Evolutionary conservation across 2,888 invertebrate genomes (phyloP), one percentile per base, ranked within the genome.

Genomic region (Drosophila pseudotalamancana): DNA sequence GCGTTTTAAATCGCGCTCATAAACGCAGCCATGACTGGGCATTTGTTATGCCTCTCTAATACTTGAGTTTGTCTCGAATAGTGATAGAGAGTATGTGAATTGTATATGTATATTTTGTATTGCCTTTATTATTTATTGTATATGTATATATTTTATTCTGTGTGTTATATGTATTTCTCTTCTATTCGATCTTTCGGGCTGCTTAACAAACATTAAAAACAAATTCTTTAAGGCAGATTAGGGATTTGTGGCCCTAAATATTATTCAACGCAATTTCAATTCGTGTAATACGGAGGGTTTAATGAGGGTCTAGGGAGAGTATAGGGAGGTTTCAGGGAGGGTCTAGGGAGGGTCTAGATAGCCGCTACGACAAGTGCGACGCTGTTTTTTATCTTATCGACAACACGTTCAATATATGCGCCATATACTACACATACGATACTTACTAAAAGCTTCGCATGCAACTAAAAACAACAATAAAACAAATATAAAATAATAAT

Each of bases 371-470:
- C n/a, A 45, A 43, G 55, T 71, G 53, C 71, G 62, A 68, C 62
- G 69, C 51, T 11, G 32, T 48, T 6, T 19, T 60, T 63, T 87
- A 79, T 79, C 79, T 79, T 86, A 79, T 79, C 79, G 49, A 19
- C 43, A 61, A 79, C 63, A 83, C 84, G 72, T 86, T 86, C 76
- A 62, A 63, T 63, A 57, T 31, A 57, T 35, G 49, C 39, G 48
- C 39, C 32, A 48, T 48, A 43, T 40, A 42, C 31, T 45, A 29
- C 21, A 16, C n/a, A n/a, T n/a, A n/a, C 14, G 21, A 43, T 34
- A 31, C 25, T 35, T 43, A 71, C 72, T 63, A 61, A 32, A 40
- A 32, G 23, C 18, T 9, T n/a, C 11, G 6, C 43, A 18, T 16
- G 46, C 29, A 45, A 40, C 14, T 21, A 35, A 56, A 55, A 34